phyloP scores from a whole-genome alignment of 2,797 vertebrate genomes.

The Sebastes vulpes region DNA sequence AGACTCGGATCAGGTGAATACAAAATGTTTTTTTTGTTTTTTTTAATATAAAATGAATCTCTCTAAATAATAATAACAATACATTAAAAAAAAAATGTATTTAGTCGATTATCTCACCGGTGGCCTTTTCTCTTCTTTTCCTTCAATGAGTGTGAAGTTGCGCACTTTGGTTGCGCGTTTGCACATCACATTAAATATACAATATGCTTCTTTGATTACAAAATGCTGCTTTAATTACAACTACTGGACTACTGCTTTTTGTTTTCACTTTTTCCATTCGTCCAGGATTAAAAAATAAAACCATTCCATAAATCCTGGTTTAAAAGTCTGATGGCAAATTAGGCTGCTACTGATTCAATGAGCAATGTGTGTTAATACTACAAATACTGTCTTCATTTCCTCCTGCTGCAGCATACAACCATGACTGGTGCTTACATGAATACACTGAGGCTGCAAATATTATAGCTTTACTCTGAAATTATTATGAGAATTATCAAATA shows the following conservation, averaged over 20 bases:
- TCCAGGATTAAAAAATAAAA: neutral
- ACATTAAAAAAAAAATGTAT: neutral
- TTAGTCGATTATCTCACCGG: neutral
- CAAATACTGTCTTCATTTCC: slow-evolving; percentile 11
- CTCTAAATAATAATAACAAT: neutral
- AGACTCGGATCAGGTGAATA: neutral
- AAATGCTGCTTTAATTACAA: neutral
- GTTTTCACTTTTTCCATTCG: neutral
- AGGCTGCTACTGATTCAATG: slow-evolving; percentile 10
- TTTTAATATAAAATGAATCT: rapidly evolving
- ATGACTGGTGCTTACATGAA: slow-evolving; percentile 3
- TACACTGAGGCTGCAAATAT: neutral
- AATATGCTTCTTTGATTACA: neutral
- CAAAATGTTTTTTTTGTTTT: neutral
- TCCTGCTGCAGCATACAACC: slow-evolving; percentile 1
- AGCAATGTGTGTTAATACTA: slow-evolving; percentile 13
- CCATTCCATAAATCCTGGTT: neutral
- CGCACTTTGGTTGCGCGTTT: neutral
- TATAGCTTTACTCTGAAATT: neutral
- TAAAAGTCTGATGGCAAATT: neutral
- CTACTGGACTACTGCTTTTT: neutral
- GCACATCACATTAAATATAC: neutral
- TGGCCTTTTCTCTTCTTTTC: neutral
- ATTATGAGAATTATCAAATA: neutral
- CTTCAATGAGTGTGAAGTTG: neutral